phyloP scores from a whole-genome alignment of 2,888 invertebrate genomes.

The Ormyrus nitidulus region DNA sequence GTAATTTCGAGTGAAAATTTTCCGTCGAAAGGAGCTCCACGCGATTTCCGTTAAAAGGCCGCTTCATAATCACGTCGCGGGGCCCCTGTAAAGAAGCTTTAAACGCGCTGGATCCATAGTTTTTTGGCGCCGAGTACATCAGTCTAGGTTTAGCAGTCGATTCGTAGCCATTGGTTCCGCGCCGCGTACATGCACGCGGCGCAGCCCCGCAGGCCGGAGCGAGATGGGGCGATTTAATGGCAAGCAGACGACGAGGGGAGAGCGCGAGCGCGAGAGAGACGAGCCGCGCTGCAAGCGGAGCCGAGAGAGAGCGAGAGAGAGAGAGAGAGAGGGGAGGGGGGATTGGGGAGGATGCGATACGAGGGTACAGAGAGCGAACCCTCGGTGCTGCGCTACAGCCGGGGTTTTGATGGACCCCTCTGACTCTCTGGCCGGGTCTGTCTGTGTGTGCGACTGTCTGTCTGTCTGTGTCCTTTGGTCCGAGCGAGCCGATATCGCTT shows the following conservation, averaged over 20 bases:
- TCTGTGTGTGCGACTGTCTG: slow-evolving; percentile 2
- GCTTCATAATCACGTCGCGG: no score
- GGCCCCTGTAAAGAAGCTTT: not conserved
- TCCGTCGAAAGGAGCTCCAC: not conserved
- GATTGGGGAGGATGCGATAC: slow-evolving; percentile 45
- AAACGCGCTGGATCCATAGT: slow-evolving; percentile 12
- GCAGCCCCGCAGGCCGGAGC: slow-evolving; percentile 18
- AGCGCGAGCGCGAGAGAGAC: slow-evolving; percentile 18
- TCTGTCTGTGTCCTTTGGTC: slow-evolving; percentile 22
- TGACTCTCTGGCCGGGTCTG: slow-evolving; percentile 1
- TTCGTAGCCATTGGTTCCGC: slow-evolving; percentile 11
- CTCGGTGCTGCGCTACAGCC: slow-evolving; percentile 61
- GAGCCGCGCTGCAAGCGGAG: slow-evolving; percentile 24
- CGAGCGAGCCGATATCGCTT: slow-evolving; percentile 60
- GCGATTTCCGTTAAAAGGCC: not conserved
- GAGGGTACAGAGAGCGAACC: slow-evolving; percentile 53
- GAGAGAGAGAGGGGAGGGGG: slow-evolving; percentile 1
- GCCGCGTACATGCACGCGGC: not conserved
- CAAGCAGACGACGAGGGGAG: slow-evolving; percentile 36
- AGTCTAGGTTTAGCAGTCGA: slow-evolving; percentile 29
- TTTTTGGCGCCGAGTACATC: not conserved
- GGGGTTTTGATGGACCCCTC: slow-evolving; percentile 69
- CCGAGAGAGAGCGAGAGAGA: not conserved
- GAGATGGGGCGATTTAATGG: slow-evolving; percentile 56
- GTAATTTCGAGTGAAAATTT: not conserved